Percentiles rank a stretch among this genome's conserved stretches.
Conservation (phyloP, 2,113 vertebrate genomes). For the Myanophis thanlyinensis region DNA sequence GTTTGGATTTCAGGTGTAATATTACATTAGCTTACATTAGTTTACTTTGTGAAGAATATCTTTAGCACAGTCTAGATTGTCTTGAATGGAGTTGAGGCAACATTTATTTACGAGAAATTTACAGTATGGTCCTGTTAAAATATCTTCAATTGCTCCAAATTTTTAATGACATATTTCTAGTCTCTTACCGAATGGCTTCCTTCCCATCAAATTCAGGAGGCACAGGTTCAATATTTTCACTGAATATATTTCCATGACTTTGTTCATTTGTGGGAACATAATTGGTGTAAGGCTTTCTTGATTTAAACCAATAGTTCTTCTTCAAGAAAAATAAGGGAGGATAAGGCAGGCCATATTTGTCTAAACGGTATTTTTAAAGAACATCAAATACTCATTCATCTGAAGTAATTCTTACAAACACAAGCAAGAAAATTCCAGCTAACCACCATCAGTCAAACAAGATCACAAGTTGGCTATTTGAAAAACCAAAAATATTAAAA, state of each 20-base stretch:
- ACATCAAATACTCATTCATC: neutral
- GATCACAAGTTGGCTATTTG: too few species aligned
- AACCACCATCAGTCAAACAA: too few species aligned
- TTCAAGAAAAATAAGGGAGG: constrained; percentile 82
- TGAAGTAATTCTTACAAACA: neutral
- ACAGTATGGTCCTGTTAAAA: neutral
- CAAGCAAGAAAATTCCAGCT: too few species aligned
- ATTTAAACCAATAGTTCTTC: constrained; percentile 77
- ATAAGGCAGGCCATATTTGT: constrained; percentile 75
- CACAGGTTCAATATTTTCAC: constrained; percentile 72
- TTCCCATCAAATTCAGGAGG: constrained; percentile 83
- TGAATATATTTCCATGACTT: constrained; percentile 46
- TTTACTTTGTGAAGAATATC: neutral
- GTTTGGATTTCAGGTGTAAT: too few species aligned
- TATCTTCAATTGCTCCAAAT: too few species aligned
- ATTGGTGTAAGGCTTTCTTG: constrained; percentile 26
- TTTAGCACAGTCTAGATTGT: too few species aligned
- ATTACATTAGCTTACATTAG: too few species aligned
- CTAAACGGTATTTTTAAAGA: constrained; percentile 52
- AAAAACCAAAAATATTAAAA: too few species aligned
- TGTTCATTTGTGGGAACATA: constrained; percentile 57
- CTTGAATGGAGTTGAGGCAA: too few species aligned
- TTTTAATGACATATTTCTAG: accelerated
- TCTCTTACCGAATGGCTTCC: constrained; percentile 84
- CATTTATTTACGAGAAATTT: accelerated